Evolutionary conservation across 2,797 vertebrate genomes (phyloP).

Genomic region (Tadarida brasiliensis): DNA sequence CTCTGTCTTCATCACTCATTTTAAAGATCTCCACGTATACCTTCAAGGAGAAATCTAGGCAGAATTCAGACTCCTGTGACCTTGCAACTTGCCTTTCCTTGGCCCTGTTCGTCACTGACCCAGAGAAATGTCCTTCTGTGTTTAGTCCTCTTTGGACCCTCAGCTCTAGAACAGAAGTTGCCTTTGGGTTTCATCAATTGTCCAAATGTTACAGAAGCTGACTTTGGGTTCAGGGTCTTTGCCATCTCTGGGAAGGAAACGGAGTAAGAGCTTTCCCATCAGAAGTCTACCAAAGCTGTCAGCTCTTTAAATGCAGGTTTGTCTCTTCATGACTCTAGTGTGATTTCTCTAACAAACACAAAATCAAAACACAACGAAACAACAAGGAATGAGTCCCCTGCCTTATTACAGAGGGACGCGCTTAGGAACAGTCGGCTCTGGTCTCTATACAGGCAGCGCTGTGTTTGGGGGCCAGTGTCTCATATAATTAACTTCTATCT

Average conservation of each 20-base stretch:
- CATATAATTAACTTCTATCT: slow-evolving; percentile 25
- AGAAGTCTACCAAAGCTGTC: background rate
- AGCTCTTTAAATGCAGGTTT: background rate
- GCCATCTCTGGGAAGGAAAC: background rate
- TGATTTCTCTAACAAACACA: background rate
- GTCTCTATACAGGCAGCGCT: background rate
- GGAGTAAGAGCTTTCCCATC: background rate
- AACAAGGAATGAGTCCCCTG: background rate
- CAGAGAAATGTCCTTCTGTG: background rate
- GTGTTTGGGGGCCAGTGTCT: background rate
- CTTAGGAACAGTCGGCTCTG: background rate
- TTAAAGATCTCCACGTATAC: background rate
- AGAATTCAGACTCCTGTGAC: background rate
- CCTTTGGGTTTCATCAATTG: slow-evolving; percentile 9
- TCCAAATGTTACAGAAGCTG: background rate
- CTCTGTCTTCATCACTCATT: background rate
- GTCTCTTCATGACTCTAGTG: background rate
- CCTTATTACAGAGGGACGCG: background rate
- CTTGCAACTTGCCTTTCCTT: background rate
- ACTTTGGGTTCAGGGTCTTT: background rate
- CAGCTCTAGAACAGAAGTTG: background rate
- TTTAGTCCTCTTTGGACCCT: background rate
- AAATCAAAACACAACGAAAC: background rate
- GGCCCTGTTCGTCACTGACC: background rate
- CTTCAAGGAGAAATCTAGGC: background rate